A percentile compares a stretch with the other conserved stretches of the same genome.
Conservation (phyloP, 2,797 vertebrate genomes). For the Protosalanx chinensis region DNA sequence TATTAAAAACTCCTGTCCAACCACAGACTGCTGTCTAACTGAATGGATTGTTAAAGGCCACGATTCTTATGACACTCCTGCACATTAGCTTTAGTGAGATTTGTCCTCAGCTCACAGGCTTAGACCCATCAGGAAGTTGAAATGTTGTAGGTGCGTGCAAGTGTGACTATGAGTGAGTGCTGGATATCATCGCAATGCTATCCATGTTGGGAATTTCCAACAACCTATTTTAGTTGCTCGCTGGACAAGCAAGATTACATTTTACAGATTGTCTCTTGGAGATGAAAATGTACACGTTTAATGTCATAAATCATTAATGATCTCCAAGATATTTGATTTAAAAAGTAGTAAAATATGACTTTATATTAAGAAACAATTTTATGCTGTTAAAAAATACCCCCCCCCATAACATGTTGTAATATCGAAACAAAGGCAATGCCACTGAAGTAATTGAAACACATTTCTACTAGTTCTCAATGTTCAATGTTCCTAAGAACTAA, state of each 20-base stretch:
- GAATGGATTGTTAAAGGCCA: neutral
- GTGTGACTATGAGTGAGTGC: neutral
- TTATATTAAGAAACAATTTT: too few relatives aligned
- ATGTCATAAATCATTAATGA: too few relatives aligned
- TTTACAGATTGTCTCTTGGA: neutral
- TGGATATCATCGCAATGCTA: conserved; percentile 42
- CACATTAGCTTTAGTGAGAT: neutral
- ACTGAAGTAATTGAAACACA: neutral
- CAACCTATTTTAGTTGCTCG: conserved; percentile 29
- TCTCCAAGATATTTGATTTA: too few relatives aligned
- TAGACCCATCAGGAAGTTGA: conserved; percentile 9
- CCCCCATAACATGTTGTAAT: neutral
- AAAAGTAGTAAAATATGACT: too few relatives aligned
- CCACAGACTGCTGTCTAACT: conserved; percentile 2
- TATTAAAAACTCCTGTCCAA: conserved; percentile 7
- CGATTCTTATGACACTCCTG: conserved; percentile 4
- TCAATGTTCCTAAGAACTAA: conserved; percentile 12
- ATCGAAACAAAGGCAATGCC: neutral
- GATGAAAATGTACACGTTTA: neutral
- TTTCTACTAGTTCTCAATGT: neutral
- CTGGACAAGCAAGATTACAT: neutral
- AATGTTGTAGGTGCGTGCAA: neutral
- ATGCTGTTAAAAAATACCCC: too few relatives aligned
- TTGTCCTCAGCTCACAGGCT: conserved; percentile 11
- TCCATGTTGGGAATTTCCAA: conserved; percentile 45